A percentile compares a stretch with the other conserved stretches of the same genome.
Conservation (phyloP, 2,797 vertebrate genomes). For the Gallinago solitaria region DNA sequence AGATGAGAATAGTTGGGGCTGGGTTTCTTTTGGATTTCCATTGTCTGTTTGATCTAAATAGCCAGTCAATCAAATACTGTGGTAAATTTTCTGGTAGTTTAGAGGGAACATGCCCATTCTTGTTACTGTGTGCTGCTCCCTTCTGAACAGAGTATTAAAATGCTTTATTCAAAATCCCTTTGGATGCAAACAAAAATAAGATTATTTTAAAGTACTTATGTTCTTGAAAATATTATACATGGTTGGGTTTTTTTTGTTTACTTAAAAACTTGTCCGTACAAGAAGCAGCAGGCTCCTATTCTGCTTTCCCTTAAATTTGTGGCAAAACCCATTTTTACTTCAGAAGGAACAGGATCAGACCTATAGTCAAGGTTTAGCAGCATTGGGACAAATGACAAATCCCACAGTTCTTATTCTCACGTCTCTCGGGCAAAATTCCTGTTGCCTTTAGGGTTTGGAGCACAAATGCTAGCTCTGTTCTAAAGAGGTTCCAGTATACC, state of each 20-base stretch:
- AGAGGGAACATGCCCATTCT: not conserved
- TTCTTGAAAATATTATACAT: not conserved
- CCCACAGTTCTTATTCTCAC: not conserved
- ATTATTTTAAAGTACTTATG: not conserved
- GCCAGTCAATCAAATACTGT: not conserved
- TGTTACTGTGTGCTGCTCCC: not conserved
- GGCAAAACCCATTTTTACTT: not conserved
- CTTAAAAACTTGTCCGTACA: not conserved
- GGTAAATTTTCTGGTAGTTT: not conserved
- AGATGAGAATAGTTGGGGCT: not conserved
- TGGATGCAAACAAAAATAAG: not conserved
- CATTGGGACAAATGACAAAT: not conserved
- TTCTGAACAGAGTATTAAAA: not conserved
- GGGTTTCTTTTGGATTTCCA: not conserved
- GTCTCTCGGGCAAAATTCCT: not conserved
- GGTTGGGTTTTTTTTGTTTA: not conserved
- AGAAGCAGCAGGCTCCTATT: not conserved
- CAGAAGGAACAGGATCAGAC: not conserved
- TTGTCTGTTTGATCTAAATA: not conserved
- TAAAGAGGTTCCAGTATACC: not conserved
- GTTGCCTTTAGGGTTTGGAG: not conserved
- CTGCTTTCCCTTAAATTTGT: not conserved
- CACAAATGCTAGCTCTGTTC: not conserved
- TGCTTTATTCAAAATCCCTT: not conserved
- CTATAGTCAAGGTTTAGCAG: not conserved